Evolutionary conservation across 2,797 vertebrate genomes (phyloP).

Genomic region (Manis crassicaudata): DNA sequence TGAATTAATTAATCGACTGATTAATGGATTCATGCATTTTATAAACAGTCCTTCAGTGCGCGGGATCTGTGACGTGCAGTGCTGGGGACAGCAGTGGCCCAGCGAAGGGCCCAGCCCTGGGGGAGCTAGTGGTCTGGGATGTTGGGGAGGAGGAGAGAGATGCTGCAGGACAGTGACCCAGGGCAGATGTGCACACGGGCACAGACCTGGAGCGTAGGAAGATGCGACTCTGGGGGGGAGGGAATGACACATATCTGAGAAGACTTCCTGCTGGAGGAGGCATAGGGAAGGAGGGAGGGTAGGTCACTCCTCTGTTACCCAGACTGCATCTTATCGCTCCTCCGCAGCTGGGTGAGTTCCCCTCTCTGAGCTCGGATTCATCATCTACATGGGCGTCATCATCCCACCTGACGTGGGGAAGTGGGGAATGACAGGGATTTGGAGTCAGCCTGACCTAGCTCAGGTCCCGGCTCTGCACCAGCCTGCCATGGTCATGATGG

Average conservation of each 20-base stretch:
- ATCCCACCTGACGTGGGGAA: not conserved
- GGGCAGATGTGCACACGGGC: not conserved
- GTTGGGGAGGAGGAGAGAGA: too few species aligned
- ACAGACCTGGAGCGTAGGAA: not conserved
- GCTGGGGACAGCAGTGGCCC: not conserved
- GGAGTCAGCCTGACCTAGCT: not conserved
- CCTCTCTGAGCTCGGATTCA: not conserved
- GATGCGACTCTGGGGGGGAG: not conserved
- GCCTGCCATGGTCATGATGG: rapidly evolving
- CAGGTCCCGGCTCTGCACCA: not conserved
- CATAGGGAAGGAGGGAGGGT: not conserved
- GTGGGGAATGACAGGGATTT: not conserved
- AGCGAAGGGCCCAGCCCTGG: too few species aligned
- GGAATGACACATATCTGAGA: not conserved
- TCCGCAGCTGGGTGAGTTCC: not conserved
- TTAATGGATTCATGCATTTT: not conserved
- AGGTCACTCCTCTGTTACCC: not conserved
- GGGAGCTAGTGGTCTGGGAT: not conserved
- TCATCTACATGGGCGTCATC: not conserved
- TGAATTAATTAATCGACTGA: too few species aligned
- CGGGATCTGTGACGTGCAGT: not conserved
- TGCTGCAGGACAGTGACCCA: not conserved
- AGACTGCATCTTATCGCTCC: not conserved
- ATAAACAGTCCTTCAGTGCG: rapidly evolving
- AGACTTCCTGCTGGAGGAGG: slow-evolving; percentile 33